Evolutionary conservation across 2,113 vertebrate genomes (phyloP).

Genomic region (Uropsilus gracilis): DNA sequence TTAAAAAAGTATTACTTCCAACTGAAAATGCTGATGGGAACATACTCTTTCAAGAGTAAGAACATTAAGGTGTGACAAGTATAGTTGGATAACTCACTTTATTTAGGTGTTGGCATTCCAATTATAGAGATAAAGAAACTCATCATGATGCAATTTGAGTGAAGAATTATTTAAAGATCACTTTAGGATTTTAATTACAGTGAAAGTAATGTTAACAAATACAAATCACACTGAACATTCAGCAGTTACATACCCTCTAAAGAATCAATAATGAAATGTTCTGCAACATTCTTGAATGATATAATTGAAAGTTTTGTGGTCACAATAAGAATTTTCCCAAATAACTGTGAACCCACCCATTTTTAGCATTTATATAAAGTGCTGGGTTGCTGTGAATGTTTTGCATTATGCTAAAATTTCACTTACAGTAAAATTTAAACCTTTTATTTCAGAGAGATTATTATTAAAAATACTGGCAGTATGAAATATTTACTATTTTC

Average conservation of each 20-base stretch:
- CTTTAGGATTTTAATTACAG: slow-evolving; percentile 57
- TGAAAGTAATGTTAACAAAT: slow-evolving; percentile 58
- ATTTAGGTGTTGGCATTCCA: slow-evolving; percentile 5
- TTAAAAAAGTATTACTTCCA: background rate
- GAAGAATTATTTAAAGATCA: slow-evolving; percentile 49
- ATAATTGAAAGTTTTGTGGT: slow-evolving; percentile 37
- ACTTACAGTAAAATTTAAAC: background rate
- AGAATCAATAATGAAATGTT: slow-evolving; percentile 56
- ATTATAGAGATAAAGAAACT: slow-evolving; percentile 33
- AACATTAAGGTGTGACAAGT: background rate
- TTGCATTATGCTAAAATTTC: background rate
- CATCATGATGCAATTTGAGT: slow-evolving; percentile 17
- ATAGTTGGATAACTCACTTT: background rate
- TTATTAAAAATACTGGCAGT: background rate
- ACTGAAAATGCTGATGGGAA: background rate
- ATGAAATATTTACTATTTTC: background rate
- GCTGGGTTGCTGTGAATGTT: background rate
- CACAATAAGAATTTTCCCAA: background rate
- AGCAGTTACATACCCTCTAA: background rate
- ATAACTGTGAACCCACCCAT: background rate
- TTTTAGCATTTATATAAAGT: background rate
- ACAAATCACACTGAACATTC: slow-evolving; percentile 16
- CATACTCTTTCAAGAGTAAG: background rate
- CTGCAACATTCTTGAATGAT: background rate
- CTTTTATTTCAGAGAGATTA: background rate